phyloP scores from a whole-genome alignment of 2,797 vertebrate species.

The Neoniphon sammara region DNA sequence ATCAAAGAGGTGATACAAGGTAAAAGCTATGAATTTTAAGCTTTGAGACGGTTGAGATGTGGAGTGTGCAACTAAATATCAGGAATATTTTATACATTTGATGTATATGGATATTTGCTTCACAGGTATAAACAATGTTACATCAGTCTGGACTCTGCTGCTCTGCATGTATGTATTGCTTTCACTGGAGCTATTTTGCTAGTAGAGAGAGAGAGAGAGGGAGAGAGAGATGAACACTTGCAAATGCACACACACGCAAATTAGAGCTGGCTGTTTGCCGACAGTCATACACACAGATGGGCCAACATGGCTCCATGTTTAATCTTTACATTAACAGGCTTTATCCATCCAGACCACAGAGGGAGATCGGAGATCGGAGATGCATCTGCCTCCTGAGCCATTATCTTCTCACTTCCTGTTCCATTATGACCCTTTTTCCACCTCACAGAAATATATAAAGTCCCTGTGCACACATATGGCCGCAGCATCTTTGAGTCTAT shows the following conservation, averaged over 20 bases:
- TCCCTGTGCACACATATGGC: neutral
- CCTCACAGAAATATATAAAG: neutral
- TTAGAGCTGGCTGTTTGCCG: conserved; percentile 49
- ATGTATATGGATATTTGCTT: too few relatives aligned
- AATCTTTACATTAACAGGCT: conserved; percentile 56
- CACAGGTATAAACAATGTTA: too few relatives aligned
- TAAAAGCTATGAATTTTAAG: too few relatives aligned
- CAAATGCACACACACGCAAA: conserved; percentile 11
- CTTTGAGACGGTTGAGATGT: too few relatives aligned
- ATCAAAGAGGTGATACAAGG: too few relatives aligned
- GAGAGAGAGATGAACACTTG: neutral
- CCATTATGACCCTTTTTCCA: neutral
- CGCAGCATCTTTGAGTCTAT: neutral
- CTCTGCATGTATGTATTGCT: too few relatives aligned
- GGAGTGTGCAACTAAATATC: too few relatives aligned
- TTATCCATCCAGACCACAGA: conserved; percentile 13
- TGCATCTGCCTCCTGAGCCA: neutral
- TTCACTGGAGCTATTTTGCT: too few relatives aligned
- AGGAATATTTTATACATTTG: too few relatives aligned
- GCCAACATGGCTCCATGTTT: conserved; percentile 45
- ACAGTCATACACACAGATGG: conserved; percentile 54
- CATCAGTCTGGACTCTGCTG: too few relatives aligned
- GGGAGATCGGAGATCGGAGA: conserved; percentile 7
- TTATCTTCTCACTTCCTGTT: neutral
- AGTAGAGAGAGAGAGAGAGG: neutral